A percentile compares a stretch with the other conserved stretches of the same genome.
Conservation (phyloP, 2,797 vertebrate genomes). For the Cuniculus paca region DNA sequence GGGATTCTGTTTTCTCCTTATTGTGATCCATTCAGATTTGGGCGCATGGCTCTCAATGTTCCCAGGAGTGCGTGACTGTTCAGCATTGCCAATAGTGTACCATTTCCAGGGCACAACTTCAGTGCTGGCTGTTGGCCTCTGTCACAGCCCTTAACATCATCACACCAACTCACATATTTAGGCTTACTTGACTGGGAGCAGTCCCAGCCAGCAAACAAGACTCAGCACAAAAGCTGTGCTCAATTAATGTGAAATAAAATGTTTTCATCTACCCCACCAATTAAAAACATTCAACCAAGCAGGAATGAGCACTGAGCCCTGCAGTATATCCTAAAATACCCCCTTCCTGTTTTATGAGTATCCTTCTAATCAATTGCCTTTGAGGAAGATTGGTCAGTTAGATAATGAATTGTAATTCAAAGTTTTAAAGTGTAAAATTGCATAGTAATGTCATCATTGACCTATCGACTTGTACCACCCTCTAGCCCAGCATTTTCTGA, state of each 20-base stretch:
- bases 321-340: not conserved
- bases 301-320: not conserved
- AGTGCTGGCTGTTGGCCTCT: not conserved
- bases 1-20: not conserved
- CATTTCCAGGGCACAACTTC: accelerated
- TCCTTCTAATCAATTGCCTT: constrained; percentile 47
- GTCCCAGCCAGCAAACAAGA: not conserved
- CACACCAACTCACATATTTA: not conserved
- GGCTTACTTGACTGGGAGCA: not conserved
- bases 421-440: constrained; percentile 36
- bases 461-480: not conserved
- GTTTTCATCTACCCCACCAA: not conserved
- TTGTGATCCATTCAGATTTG: not conserved
- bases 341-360: not conserved
- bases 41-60: not conserved
- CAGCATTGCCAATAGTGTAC: too few species aligned
- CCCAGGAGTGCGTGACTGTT: not conserved
- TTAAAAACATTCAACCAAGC: not conserved
- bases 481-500: not conserved
- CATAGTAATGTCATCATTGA: not conserved
- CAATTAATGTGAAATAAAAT: not conserved
- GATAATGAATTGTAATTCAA: constrained; percentile 7
- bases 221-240: not conserved
- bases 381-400: constrained; percentile 22
- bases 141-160: not conserved